A percentile compares a stretch with the other conserved stretches of the same genome.
phyloP scores from a whole-genome alignment of 1,140 invertebrate genomes.

The Goniozus legneri region DNA sequence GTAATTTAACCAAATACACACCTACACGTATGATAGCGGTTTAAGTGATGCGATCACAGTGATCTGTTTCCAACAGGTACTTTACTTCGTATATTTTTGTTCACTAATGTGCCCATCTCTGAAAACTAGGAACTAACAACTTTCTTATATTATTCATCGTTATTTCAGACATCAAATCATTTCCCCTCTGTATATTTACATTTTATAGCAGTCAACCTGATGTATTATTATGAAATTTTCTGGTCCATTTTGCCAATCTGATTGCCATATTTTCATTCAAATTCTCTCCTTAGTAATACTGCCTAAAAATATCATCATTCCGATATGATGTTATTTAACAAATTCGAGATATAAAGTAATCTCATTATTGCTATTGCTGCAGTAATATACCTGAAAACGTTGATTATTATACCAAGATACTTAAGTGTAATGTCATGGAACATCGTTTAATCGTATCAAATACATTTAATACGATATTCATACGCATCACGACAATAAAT shows the following conservation, averaged over 20 bases:
- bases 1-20: not conserved
- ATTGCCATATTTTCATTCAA: slow-evolving; percentile 27
- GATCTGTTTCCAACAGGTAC: slow-evolving; percentile 17
- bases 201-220: slow-evolving; percentile 26
- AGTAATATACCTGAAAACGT: slow-evolving; percentile 25
- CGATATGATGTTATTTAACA: slow-evolving; percentile 21
- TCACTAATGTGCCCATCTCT: slow-evolving; percentile 33
- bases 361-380: slow-evolving; percentile 29
- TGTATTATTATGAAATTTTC: slow-evolving; percentile 30
- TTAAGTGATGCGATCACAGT: slow-evolving; percentile 10
- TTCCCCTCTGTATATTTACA: slow-evolving; percentile 6
- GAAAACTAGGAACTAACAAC: slow-evolving; percentile 14
- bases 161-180: not conserved
- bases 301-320: slow-evolving; percentile 28
- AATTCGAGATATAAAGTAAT: slow-evolving; percentile 20
- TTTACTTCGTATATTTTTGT: slow-evolving; percentile 15
- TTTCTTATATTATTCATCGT: not conserved
- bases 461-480: slow-evolving; percentile 22
- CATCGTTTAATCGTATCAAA: slow-evolving; percentile 21
- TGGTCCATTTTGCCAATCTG: slow-evolving; percentile 36
- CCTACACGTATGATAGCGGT: not conserved
- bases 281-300: slow-evolving; percentile 32
- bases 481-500: slow-evolving; percentile 15
- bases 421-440: slow-evolving; percentile 34
- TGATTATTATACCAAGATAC: slow-evolving; percentile 18